Percentiles rank a stretch among this genome's conserved stretches.
phyloP scores from a whole-genome alignment of 2,888 invertebrate genomes.

The Leptinotarsa tumamoca region DNA sequence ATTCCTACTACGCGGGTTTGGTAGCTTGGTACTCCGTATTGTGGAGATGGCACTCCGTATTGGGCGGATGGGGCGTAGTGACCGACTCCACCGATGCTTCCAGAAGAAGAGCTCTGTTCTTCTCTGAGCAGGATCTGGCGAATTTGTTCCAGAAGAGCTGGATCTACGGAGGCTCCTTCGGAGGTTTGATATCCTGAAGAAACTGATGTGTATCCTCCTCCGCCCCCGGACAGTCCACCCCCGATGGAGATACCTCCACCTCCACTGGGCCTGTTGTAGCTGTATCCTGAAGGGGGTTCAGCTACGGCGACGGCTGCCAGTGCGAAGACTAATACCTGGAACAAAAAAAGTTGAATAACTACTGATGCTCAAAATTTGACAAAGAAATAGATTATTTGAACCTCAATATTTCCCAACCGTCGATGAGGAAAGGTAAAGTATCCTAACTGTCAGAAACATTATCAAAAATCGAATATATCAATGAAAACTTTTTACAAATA shows the following conservation, averaged over 20 bases:
- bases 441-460: too few relatives aligned
- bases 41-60: constrained; percentile 77
- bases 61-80: constrained; percentile 73
- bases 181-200: constrained; percentile 83
- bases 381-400: too few relatives aligned
- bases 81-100: constrained; percentile 66
- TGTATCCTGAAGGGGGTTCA: constrained; percentile 82
- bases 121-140: constrained; percentile 87
- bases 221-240: constrained; percentile 69
- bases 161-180: constrained; percentile 86
- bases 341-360: constrained; percentile 46
- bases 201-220: constrained; percentile 82
- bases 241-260: constrained; percentile 58
- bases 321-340: constrained; percentile 86
- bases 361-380: background rate
- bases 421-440: too few relatives aligned
- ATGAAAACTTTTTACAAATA: too few relatives aligned
- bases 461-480: too few relatives aligned
- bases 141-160: constrained; percentile 83
- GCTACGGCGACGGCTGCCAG: constrained; percentile 81
- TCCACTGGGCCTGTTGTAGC: constrained; percentile 77
- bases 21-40: constrained; percentile 74
- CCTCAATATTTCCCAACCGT: too few relatives aligned
- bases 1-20: constrained; percentile 81
- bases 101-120: constrained; percentile 75